These are phyloP conservation scores for Helicoverpa zea DNA, from an alignment of 1,140 invertebrate species.

Conservation along the genomic window DNA sequence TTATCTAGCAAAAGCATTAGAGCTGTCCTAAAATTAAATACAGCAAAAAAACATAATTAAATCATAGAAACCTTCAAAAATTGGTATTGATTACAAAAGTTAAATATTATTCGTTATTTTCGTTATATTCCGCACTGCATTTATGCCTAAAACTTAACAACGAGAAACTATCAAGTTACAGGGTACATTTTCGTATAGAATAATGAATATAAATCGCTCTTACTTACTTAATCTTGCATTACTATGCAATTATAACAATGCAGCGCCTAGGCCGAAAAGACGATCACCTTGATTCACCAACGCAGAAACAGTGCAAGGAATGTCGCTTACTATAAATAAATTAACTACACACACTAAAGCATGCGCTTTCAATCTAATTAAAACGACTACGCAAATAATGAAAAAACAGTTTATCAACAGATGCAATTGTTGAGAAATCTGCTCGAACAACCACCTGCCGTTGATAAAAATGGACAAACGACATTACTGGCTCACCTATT, in stretches of 20 bases:
- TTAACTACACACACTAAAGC: constrained; percentile 15
- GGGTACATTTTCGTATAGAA: not conserved
- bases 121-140: too few species aligned
- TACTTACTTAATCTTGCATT: not conserved
- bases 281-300: constrained; percentile 25
- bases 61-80: too few species aligned
- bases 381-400: not conserved
- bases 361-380: constrained; percentile 41
- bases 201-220: not conserved
- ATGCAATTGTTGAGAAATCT: constrained; percentile 63
- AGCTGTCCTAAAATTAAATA: too few species aligned
- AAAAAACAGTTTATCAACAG: constrained; percentile 19
- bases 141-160: too few species aligned
- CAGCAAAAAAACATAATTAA: too few species aligned
- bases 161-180: too few species aligned
- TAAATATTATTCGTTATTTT: too few species aligned
- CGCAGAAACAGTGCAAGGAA: constrained; percentile 7
- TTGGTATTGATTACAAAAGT: too few species aligned
- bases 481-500: constrained; percentile 67
- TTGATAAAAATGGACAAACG: constrained; percentile 55
- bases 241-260: not conserved
- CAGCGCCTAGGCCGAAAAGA: not conserved
- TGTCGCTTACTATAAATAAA: constrained; percentile 28
- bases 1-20: too few species aligned
- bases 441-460: constrained; percentile 66